Evolutionary conservation across 2,797 vertebrate species (phyloP).

Genomic region (Manis javanica): DNA sequence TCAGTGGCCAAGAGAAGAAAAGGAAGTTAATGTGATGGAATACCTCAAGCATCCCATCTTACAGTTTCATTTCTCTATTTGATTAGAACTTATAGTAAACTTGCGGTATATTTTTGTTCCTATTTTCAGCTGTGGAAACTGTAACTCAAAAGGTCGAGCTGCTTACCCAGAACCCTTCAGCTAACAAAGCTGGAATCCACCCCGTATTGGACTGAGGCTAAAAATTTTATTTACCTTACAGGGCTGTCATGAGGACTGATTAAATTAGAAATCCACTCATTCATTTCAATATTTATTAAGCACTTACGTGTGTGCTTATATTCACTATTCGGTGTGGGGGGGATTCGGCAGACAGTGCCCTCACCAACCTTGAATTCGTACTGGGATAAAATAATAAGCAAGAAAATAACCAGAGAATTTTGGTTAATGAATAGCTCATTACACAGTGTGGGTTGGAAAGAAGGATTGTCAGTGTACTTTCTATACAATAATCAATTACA

Average conservation of each 20-base stretch:
- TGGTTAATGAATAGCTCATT: slow-evolving; percentile 54
- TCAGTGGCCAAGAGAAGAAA: neutral
- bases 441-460: slow-evolving; percentile 41
- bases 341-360: neutral
- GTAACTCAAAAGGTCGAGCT: neutral
- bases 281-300: neutral
- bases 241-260: neutral
- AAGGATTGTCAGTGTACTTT: slow-evolving; percentile 42
- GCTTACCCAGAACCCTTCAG: neutral
- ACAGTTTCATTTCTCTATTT: neutral
- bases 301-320: neutral
- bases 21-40: neutral
- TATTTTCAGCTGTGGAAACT: neutral
- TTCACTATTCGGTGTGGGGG: neutral
- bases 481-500: slow-evolving; percentile 51
- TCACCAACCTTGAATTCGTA: neutral
- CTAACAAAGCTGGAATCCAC: neutral
- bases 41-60: neutral
- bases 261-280: neutral
- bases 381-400: neutral
- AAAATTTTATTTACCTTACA: neutral
- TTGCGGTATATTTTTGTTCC: neutral
- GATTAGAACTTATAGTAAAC: neutral
- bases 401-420: neutral
- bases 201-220: neutral